phyloP scores from a whole-genome alignment of 2,113 vertebrate species.

The Silurus glanis region DNA sequence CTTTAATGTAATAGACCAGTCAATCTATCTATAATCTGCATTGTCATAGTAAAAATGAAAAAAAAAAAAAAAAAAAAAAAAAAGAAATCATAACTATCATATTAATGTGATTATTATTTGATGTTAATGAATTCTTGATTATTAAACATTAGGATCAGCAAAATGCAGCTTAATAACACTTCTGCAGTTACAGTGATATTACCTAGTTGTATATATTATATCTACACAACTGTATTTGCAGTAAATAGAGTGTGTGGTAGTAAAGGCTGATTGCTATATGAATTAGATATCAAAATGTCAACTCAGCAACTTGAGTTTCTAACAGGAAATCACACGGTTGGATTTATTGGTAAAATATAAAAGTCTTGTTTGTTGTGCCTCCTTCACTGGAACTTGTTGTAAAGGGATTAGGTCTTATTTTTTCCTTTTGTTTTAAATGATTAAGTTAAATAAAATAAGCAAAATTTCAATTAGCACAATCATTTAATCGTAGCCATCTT shows the following conservation, averaged over 20 bases:
- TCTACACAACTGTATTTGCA: background rate
- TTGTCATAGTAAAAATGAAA: background rate
- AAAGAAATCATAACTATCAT: background rate
- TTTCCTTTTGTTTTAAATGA: background rate
- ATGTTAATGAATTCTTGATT: background rate
- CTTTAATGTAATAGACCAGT: background rate
- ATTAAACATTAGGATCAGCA: background rate
- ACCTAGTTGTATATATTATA: background rate
- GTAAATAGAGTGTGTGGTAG: background rate
- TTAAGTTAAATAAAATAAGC: background rate
- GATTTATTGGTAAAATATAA: background rate
- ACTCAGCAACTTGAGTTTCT: background rate
- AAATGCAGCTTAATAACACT: background rate
- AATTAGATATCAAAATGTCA: background rate
- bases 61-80: too few species aligned
- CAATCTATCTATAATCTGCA: background rate
- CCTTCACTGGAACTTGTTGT: background rate
- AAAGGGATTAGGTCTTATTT: background rate
- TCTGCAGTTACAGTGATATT: background rate
- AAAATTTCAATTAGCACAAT: background rate
- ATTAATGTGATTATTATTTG: background rate
- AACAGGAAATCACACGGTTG: background rate
- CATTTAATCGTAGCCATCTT: background rate
- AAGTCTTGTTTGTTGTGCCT: background rate
- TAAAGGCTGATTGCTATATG: background rate